A percentile compares a stretch with the other conserved stretches of the same genome.
Conservation (phyloP, 1,140 invertebrate genomes). For the Brachionus manjavacas region DNA sequence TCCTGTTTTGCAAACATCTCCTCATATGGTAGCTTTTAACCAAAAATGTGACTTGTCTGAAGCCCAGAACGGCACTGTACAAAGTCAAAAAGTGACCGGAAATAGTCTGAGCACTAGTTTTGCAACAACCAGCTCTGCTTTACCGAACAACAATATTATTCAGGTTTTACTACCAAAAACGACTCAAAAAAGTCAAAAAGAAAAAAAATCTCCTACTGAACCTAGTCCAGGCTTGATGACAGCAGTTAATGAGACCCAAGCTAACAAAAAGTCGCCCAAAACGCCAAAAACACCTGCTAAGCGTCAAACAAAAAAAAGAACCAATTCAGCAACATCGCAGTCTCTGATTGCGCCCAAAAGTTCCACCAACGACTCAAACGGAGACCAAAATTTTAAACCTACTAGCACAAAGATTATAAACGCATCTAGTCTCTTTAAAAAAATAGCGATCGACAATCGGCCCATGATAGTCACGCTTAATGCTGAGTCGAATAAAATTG, state of each 20-base stretch:
- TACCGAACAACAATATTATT: neutral
- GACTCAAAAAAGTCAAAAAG: neutral
- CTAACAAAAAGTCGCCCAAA: neutral
- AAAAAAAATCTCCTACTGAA: neutral
- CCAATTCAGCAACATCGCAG: neutral
- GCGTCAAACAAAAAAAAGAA: constrained; percentile 2
- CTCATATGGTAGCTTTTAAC: neutral
- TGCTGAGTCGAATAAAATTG: neutral
- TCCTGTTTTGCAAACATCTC: neutral
- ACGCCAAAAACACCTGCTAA: neutral
- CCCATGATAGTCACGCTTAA: constrained; percentile 5
- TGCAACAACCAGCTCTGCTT: neutral
- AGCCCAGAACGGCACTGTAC: neutral
- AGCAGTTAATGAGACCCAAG: neutral
- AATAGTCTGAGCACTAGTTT: neutral
- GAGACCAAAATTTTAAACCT: constrained; percentile 1
- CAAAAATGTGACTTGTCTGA: neutral
- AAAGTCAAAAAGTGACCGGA: neutral
- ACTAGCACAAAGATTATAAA: constrained; percentile 27
- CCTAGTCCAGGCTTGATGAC: neutral
- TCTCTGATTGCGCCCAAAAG: neutral
- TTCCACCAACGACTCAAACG: neutral
- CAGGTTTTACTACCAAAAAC: neutral
- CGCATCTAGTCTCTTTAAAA: constrained; percentile 8
- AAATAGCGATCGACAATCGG: constrained; percentile 29